Percentiles rank a stretch among this genome's conserved stretches.
Conservation (phyloP, 2,797 vertebrate species). For the Oreochromis grahami region DNA sequence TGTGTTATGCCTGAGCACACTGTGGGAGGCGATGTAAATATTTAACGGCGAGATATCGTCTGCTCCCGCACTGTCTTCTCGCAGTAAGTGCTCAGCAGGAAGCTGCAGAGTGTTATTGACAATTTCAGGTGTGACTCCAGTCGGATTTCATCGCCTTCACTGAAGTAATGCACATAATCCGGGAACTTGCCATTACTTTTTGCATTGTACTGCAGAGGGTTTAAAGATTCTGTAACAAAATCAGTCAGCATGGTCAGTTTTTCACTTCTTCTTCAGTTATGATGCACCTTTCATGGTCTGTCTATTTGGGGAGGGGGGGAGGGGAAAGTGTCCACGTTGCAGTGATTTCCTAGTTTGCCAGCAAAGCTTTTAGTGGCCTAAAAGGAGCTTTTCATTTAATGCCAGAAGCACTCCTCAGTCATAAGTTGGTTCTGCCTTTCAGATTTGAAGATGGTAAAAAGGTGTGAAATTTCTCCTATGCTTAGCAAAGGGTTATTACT, state of each 20-base stretch:
- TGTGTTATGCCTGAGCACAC: slow-evolving; percentile 51
- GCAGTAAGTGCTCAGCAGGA: slow-evolving; percentile 20
- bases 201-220: not conserved
- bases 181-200: not conserved
- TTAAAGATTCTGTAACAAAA: not conserved
- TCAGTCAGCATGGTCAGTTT: not conserved
- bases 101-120: slow-evolving; percentile 4
- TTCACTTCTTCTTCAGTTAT: not conserved
- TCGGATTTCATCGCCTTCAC: not conserved
- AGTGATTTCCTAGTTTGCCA: slow-evolving; percentile 5
- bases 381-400: slow-evolving; percentile 36
- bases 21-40: slow-evolving; percentile 58
- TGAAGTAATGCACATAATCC: not conserved
- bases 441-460: slow-evolving; percentile 1
- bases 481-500: not conserved
- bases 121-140: slow-evolving; percentile 16
- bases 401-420: slow-evolving; percentile 17
- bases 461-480: not conserved
- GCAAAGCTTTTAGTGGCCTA: slow-evolving; percentile 48
- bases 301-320: not conserved
- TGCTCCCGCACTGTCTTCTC: slow-evolving; percentile 23
- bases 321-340: not conserved
- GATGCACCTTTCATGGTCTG: not conserved
- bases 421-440: slow-evolving; percentile 28
- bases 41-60: slow-evolving; percentile 51